A percentile compares a stretch with the other conserved stretches of the same genome.
Evolutionary conservation across 2,888 invertebrate species (phyloP).

Genomic region (Hypolimnas misippus): DNA sequence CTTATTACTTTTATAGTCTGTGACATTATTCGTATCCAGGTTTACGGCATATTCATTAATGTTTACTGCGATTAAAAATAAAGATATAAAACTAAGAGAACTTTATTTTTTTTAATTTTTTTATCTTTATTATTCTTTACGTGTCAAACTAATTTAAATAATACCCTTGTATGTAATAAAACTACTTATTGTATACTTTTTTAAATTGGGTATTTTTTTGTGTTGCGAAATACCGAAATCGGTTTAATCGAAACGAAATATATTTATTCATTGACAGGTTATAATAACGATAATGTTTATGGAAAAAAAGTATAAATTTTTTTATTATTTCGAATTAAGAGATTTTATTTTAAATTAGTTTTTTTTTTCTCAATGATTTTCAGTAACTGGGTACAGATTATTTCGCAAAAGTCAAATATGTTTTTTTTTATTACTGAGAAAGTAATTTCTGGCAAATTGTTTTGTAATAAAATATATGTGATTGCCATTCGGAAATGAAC

Average conservation of each 20-base stretch:
- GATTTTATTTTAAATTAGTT: neutral
- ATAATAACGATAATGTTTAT: neutral
- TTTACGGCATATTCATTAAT: constrained; percentile 37
- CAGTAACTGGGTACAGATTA: neutral
- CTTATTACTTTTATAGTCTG: constrained; percentile 26
- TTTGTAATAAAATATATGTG: neutral
- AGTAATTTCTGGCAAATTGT: neutral
- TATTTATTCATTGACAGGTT: neutral
- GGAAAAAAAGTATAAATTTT: neutral
- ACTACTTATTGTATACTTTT: constrained; percentile 9
- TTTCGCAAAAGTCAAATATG: neutral
- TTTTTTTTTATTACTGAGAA: neutral
- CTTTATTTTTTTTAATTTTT: constrained; percentile 15
- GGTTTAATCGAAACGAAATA: neutral
- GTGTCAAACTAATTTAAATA: constrained; percentile 14
- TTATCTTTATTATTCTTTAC: neutral
- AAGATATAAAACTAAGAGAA: constrained; percentile 25
- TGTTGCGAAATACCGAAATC: neutral
- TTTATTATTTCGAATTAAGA: neutral
- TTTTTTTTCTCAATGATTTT: neutral
- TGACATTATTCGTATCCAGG: constrained; percentile 29
- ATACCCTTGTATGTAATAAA: neutral
- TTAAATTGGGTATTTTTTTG: constrained; percentile 8
- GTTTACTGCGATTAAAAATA: constrained; percentile 31
- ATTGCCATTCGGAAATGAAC: neutral